phyloP scores from a whole-genome alignment of 23 tunicate genomes.

The Ascidia mentula region DNA sequence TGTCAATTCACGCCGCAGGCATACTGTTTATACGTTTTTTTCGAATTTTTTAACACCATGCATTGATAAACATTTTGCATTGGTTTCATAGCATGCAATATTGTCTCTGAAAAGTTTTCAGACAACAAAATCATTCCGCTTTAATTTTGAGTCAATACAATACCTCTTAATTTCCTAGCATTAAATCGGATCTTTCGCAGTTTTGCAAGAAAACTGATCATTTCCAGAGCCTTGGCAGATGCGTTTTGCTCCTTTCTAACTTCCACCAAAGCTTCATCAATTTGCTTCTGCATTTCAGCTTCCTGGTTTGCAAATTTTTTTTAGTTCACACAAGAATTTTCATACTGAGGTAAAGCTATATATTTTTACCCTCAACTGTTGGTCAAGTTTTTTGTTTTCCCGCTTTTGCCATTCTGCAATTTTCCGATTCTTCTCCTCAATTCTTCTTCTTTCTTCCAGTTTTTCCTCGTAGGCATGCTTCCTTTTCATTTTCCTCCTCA shows the following conservation, averaged over 20 bases:
- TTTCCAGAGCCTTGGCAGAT: conserved; percentile 35
- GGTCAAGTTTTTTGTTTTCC: conserved; percentile 25
- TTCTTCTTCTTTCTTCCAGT: neutral
- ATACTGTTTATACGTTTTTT: too few relatives aligned
- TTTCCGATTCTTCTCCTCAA: conserved; percentile 21
- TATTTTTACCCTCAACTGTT: conserved; percentile 28
- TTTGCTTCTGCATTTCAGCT: conserved; percentile 56
- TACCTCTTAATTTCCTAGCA: conserved; percentile 36
- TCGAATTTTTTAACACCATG: too few relatives aligned
- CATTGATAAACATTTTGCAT: too few relatives aligned
- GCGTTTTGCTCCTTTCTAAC: conserved; percentile 41
- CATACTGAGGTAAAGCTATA: neutral
- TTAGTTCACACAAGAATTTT: neutral
- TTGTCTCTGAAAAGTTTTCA: too few relatives aligned
- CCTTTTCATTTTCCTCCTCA: conserved; percentile 24
- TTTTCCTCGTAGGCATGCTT: conserved; percentile 3
- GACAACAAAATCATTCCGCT: too few relatives aligned
- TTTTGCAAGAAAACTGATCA: conserved; percentile 38
- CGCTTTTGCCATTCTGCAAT: conserved; percentile 39
- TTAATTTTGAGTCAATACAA: neutral
- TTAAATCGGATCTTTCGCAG: conserved; percentile 49
- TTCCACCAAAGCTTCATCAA: conserved; percentile 64
- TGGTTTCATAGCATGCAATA: too few relatives aligned
- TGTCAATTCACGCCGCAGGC: too few relatives aligned
- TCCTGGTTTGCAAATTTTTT: conserved; percentile 28